phyloP scores from a whole-genome alignment of 2,888 invertebrate genomes.

The Volucella bombylans region DNA sequence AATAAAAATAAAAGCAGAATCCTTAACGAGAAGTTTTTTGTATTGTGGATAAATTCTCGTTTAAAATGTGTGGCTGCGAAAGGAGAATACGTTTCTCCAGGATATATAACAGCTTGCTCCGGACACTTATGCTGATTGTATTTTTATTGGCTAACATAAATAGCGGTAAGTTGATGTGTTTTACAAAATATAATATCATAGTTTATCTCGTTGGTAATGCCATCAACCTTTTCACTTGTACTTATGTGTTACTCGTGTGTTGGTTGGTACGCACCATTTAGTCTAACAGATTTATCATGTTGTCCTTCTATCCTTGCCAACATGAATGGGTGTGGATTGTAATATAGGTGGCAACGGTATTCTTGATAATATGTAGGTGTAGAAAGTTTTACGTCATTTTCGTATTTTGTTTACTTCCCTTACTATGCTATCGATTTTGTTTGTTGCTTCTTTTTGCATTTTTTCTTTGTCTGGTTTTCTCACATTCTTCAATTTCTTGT shows the following conservation, averaged over 20 bases:
- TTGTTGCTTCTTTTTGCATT: slow-evolving; percentile 22
- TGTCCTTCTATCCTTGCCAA: slow-evolving; percentile 34
- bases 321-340: slow-evolving; percentile 19
- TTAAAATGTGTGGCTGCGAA: slow-evolving; percentile 76
- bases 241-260: background rate
- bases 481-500: slow-evolving; percentile 1
- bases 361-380: too few relatives aligned
- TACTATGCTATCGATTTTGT: slow-evolving; percentile 22
- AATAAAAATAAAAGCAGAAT: slow-evolving; percentile 14
- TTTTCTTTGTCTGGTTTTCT: background rate
- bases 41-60: slow-evolving; percentile 60
- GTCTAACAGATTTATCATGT: slow-evolving; percentile 53
- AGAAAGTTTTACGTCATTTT: slow-evolving; percentile 31
- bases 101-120: slow-evolving; percentile 76
- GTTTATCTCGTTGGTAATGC: background rate
- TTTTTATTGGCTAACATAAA: slow-evolving; percentile 77
- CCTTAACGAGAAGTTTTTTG: slow-evolving; percentile 31
- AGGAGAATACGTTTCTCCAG: slow-evolving; percentile 75
- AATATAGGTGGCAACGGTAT: background rate
- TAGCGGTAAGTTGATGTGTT: slow-evolving; percentile 75
- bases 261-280: slow-evolving; percentile 41
- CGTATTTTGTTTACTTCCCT: slow-evolving; percentile 24
- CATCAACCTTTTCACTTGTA: background rate
- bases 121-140: slow-evolving; percentile 76
- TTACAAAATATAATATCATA: background rate